Evolutionary conservation across 30 jellyfish, hydroid and myxozoan species (phyloP).

Genomic region (Chrysaora quinquecirrha): DNA sequence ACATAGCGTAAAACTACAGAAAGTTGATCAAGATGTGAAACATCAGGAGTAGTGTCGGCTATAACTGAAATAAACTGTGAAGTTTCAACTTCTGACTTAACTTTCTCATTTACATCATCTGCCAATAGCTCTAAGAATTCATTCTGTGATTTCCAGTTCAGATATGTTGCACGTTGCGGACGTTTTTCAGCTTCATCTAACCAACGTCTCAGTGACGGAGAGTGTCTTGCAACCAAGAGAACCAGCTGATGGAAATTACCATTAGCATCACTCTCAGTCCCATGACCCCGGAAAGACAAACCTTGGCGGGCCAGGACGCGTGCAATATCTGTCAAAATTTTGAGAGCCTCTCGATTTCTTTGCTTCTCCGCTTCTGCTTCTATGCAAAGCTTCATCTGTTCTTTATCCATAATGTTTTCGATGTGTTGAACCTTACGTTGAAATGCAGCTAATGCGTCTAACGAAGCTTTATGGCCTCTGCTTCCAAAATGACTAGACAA

Average conservation of each 20-base stretch:
- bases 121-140: slow-evolving; percentile 11
- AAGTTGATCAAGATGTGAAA: slow-evolving; percentile 27
- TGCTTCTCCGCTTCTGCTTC: slow-evolving; percentile 73
- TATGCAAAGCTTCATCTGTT: slow-evolving; percentile 46
- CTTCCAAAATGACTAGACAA: slow-evolving; percentile 38
- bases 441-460: slow-evolving; percentile 52
- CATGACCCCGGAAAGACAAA: slow-evolving; percentile 62
- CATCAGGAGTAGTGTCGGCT: slow-evolving; percentile 21
- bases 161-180: slow-evolving; percentile 71
- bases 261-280: slow-evolving; percentile 54
- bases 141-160: slow-evolving; percentile 58
- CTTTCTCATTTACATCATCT: slow-evolving; percentile 9
- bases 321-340: slow-evolving; percentile 41
- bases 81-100: slow-evolving; percentile 14
- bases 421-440: slow-evolving; percentile 55
- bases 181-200: slow-evolving; percentile 53
- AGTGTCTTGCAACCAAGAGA: slow-evolving; percentile 66
- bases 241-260: slow-evolving; percentile 65
- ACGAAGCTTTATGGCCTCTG: slow-evolving; percentile 49
- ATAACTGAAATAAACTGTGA: slow-evolving; percentile 20
- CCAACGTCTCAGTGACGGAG: slow-evolving; percentile 42
- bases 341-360: slow-evolving; percentile 66
- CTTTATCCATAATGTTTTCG: slow-evolving; percentile 46
- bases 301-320: slow-evolving; percentile 53
- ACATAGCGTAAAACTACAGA: slow-evolving; percentile 24